phyloP scores from a whole-genome alignment of 37 sponge, comb jelly and placozoan genomes.

The Hormiphora californensis region DNA sequence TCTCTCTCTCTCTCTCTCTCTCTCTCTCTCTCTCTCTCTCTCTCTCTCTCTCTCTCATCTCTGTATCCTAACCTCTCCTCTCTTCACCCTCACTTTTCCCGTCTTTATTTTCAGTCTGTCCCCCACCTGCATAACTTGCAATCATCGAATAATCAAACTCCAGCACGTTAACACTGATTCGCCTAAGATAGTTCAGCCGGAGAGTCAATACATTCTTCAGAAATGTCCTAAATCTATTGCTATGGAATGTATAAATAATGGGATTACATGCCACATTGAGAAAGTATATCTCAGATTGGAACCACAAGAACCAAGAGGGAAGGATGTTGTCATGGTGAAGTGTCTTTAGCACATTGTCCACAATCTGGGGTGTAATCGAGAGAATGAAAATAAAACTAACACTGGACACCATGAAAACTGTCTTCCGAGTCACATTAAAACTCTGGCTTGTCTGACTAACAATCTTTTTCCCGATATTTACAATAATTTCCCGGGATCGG shows the following conservation, averaged over 20 bases:
- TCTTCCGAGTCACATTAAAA: not conserved
- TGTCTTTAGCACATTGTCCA: not conserved
- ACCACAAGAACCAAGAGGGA: not conserved
- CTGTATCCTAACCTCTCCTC: not conserved
- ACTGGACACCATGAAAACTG: not conserved
- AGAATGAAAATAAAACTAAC: not conserved
- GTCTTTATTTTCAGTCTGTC: not conserved
- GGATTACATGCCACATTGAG: not conserved
- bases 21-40: not conserved
- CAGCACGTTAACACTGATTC: not conserved
- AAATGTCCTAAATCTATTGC: not conserved
- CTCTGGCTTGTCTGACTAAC: not conserved
- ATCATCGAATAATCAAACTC: not conserved
- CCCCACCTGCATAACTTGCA: not conserved
- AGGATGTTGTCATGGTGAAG: not conserved
- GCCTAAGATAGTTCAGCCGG: not conserved
- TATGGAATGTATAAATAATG: not conserved
- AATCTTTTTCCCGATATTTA: not conserved
- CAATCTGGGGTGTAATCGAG: not conserved
- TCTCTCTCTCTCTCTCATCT: not conserved
- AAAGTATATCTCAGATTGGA: not conserved
- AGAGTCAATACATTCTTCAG: not conserved
- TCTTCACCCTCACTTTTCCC: not conserved
- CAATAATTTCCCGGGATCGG: not conserved
- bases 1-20: not conserved